A percentile compares a stretch with the other conserved stretches of the same genome.
Evolutionary conservation across 1,140 invertebrate genomes (phyloP).

Genomic region (Ceratina japonica): DNA sequence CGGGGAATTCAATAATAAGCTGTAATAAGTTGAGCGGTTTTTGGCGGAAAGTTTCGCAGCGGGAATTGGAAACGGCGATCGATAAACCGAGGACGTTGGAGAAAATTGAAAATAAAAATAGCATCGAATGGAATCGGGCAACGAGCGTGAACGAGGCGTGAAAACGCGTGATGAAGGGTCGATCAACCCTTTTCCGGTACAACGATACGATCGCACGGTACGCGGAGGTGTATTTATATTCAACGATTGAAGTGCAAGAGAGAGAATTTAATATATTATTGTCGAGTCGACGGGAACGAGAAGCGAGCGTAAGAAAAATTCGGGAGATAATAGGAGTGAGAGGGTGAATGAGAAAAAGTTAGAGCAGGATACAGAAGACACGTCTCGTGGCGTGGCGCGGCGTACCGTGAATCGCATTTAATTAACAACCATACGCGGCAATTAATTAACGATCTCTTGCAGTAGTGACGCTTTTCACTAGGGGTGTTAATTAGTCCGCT

Average conservation of each 20-base stretch:
- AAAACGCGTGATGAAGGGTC: constrained; percentile 5
- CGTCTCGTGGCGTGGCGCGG: constrained; percentile 25
- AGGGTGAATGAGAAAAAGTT: constrained; percentile 26
- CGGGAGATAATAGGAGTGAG: background rate
- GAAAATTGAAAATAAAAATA: constrained; percentile 22
- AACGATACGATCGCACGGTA: background rate
- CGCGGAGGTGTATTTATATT: background rate
- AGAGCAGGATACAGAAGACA: constrained; percentile 41
- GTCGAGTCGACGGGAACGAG: no score
- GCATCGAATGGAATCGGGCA: background rate
- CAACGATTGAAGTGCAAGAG: background rate
- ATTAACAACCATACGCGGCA: constrained; percentile 54
- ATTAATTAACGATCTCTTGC: constrained; percentile 57
- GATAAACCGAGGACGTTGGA: background rate
- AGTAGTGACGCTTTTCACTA: constrained; percentile 47
- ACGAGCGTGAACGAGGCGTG: background rate
- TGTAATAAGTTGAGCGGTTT: background rate
- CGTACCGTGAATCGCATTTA: constrained; percentile 51
- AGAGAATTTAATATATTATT: no score
- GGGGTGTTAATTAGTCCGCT: constrained; percentile 49
- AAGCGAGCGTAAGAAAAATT: background rate
- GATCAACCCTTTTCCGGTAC: background rate
- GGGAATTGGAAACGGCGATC: background rate
- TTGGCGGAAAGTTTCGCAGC: background rate
- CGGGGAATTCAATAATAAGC: no score